Evolutionary conservation across 1,140 invertebrate species (phyloP).

Genomic region (Pygmarrhopalites habei): DNA sequence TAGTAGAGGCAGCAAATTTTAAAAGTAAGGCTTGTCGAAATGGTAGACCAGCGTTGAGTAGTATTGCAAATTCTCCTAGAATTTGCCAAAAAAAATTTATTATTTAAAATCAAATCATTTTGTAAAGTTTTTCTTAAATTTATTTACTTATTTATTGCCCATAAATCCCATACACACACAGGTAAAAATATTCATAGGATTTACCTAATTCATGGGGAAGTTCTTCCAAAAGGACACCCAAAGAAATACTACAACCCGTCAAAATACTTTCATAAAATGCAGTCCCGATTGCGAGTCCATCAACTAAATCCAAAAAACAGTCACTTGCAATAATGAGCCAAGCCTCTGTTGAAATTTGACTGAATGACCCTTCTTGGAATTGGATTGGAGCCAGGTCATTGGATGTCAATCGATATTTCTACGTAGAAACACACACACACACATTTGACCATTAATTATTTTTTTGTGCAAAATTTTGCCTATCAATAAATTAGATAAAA

Average conservation of each 20-base stretch:
- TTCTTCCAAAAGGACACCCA: slow-evolving; percentile 64
- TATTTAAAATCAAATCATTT: not conserved
- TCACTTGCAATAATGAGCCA: slow-evolving; percentile 70
- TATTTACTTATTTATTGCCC: too few relatives aligned
- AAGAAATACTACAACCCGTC: slow-evolving; percentile 53
- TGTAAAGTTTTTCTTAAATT: too few relatives aligned
- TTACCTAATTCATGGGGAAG: slow-evolving; percentile 62
- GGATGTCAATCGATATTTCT: slow-evolving; percentile 36
- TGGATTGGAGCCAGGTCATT: slow-evolving; percentile 37
- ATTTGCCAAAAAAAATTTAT: not conserved
- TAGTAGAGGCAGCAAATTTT: slow-evolving; percentile 61
- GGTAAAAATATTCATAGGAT: too few relatives aligned
- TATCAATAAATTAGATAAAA: too few relatives aligned
- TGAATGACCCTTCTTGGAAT: slow-evolving; percentile 39
- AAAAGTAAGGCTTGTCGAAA: slow-evolving; percentile 57
- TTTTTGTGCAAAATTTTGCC: too few relatives aligned
- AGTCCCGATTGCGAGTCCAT: slow-evolving; percentile 62
- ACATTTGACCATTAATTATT: too few relatives aligned
- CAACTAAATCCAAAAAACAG: slow-evolving; percentile 64
- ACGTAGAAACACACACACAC: slow-evolving; percentile 1
- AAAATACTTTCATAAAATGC: slow-evolving; percentile 56
- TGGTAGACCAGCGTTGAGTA: slow-evolving; percentile 60
- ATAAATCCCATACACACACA: too few relatives aligned
- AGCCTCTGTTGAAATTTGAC: slow-evolving; percentile 53
- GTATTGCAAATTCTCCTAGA: slow-evolving; percentile 62